Evolutionary conservation across 1,140 invertebrate genomes (phyloP).

Genomic region (Cyrtorhinus lividipennis): DNA sequence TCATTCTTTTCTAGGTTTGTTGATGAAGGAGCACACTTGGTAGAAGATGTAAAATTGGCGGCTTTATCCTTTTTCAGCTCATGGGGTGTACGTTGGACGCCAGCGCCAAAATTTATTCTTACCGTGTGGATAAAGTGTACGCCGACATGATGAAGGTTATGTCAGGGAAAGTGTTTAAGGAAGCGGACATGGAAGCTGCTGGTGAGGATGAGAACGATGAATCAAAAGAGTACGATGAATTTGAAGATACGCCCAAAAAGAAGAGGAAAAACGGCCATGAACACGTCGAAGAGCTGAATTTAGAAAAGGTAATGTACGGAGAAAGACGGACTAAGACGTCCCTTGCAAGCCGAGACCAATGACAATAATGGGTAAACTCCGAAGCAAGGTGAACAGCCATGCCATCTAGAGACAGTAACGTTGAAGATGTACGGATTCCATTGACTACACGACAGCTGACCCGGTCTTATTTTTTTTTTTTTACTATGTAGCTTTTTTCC

Average conservation of each 20-base stretch:
- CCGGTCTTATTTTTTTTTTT: too few species aligned
- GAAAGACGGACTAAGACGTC: too few species aligned
- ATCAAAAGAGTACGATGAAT: not conserved
- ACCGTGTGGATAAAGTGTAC: constrained; percentile 62
- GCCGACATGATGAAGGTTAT: constrained; percentile 60
- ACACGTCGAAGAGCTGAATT: constrained; percentile 1
- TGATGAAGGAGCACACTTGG: too few species aligned
- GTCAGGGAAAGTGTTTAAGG: constrained; percentile 40
- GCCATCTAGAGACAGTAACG: too few species aligned
- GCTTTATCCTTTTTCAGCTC: constrained; percentile 37
- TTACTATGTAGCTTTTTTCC: too few species aligned
- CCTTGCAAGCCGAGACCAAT: too few species aligned
- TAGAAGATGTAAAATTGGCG: not conserved
- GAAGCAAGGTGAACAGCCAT: too few species aligned
- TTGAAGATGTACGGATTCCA: too few species aligned
- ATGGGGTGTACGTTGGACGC: constrained; percentile 67
- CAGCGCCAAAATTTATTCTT: constrained; percentile 67
- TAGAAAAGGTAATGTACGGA: constrained; percentile 9
- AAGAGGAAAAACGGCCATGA: constrained; percentile 1
- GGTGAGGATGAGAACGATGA: constrained; percentile 26
- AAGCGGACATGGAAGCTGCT: constrained; percentile 27
- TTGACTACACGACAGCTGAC: too few species aligned
- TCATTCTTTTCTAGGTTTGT: too few species aligned
- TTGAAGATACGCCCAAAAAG: not conserved
- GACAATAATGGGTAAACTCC: too few species aligned